Conservation (phyloP, 2,113 vertebrate genomes). For the Lepus timidus region DNA sequence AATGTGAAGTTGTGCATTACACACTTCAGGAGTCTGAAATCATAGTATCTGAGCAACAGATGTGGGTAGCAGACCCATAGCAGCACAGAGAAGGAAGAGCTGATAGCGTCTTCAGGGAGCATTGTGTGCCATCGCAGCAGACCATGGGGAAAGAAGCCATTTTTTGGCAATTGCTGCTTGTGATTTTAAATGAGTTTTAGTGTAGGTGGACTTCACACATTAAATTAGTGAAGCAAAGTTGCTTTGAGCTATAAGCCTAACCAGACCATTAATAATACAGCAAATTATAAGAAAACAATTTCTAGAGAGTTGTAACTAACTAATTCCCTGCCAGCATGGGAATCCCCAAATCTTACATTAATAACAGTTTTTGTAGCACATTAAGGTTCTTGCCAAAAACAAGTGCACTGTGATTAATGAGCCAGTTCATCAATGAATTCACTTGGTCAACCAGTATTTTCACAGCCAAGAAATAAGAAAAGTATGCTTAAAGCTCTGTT, state of each 20-base stretch:
- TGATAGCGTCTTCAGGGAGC: not conserved
- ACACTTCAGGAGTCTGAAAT: not conserved
- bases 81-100: not conserved
- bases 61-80: not conserved
- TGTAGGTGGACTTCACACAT: conserved; percentile 52
- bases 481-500: not conserved
- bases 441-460: conserved; percentile 58
- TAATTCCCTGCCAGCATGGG: conserved; percentile 62
- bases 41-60: not conserved
- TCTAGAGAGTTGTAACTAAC: conserved; percentile 56
- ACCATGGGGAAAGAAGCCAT: not conserved
- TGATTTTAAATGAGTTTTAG: conserved; percentile 42
- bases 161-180: conserved; percentile 39
- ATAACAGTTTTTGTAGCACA: conserved; percentile 73
- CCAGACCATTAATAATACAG: conserved; percentile 43
- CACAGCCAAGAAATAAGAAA: conserved; percentile 56
- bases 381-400: conserved; percentile 74
- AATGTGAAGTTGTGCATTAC: not conserved
- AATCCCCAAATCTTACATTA: conserved; percentile 79
- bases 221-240: conserved; percentile 65
- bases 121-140: not conserved
- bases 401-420: conserved; percentile 73
- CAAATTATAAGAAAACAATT: conserved; percentile 69
- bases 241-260: conserved; percentile 29
- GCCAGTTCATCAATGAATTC: conserved; percentile 58